Base-by-base conservation (phyloP, 2,113 vertebrate genomes). In the Glaucidium brasilianum region DNA sequence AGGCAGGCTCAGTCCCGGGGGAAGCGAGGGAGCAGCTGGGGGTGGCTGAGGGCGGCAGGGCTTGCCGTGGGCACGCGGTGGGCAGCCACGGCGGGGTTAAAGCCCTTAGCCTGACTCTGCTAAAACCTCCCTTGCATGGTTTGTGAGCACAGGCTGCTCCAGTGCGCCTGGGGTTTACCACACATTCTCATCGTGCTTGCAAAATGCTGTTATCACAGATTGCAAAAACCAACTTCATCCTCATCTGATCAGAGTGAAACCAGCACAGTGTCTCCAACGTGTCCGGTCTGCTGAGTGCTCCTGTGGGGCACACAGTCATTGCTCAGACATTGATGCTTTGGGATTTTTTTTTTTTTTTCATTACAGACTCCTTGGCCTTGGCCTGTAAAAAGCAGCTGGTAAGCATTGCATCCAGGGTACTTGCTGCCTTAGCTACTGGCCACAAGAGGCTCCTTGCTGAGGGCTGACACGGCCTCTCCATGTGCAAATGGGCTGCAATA, bases 121-220 rank as follows among this genome's bases (percentile, higher is more conserved):
- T 45, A 32, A 53, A 73, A 64, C 2, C 17, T 43, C 6, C 1
- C 3, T 4, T 4, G 11, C 72, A 1, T 5, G 25, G 26, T 75
- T 60, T 76, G 67, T 85, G 66, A 8, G 69, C 45, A 9, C 39
- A 79, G 74, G 35, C 84, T 96, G 93, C 74, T 56, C 59, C 81
- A 37, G 62, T n/a, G 92, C 2, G 11, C 82, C 85, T 58, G 3
- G 32, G 96, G 85, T 79, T 97, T 93, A 96, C 92, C 93, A 72
- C 96, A 88, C 78, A 30, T 93, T 95, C 82, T 64, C 71, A 27
- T 95, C 81, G 1, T 81, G 77, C 85, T 97, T 97, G 90, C 93
- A 94, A 96, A 96, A 95, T 11, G 78, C 87, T 69, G 53, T 85
- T 93, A 94, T 88, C 96, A 29, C 58, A 30, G 85, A 79, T 90